Conservation (phyloP, 2,113 vertebrate species). For the Pomatostomus ruficeps region DNA sequence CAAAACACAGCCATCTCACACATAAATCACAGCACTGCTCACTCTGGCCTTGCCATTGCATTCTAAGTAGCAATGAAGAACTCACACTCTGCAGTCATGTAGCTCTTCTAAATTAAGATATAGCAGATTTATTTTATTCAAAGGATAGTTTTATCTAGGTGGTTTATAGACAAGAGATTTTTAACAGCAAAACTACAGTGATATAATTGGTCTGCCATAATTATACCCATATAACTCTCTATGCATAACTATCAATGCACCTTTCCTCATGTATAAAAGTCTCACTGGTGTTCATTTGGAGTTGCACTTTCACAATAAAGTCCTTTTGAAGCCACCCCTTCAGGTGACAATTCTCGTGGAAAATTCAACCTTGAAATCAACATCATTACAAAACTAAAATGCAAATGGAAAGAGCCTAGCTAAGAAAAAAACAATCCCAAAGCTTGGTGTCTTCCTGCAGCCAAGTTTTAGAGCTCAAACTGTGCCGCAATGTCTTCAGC, state of each 20-base stretch:
- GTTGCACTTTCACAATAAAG: not conserved
- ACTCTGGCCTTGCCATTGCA: not conserved
- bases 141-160: not conserved
- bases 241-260: not conserved
- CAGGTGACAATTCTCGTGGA: not conserved
- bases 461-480: not conserved
- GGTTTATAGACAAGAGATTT: not conserved
- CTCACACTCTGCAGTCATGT: not conserved
- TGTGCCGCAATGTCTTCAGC: too few relatives aligned
- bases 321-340: not conserved
- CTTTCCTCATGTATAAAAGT: not conserved
- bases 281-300: not conserved
- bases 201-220: not conserved
- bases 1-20: not conserved
- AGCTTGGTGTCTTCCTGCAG: not conserved
- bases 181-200: not conserved
- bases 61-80: not conserved
- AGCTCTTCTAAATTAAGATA: not conserved
- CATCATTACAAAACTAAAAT: not conserved
- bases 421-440: not conserved
- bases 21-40: not conserved
- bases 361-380: not conserved
- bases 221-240: not conserved
- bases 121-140: not conserved
- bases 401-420: not conserved